phyloP scores from a whole-genome alignment of 2,888 invertebrate species.

The Chymomyza procnemis region DNA sequence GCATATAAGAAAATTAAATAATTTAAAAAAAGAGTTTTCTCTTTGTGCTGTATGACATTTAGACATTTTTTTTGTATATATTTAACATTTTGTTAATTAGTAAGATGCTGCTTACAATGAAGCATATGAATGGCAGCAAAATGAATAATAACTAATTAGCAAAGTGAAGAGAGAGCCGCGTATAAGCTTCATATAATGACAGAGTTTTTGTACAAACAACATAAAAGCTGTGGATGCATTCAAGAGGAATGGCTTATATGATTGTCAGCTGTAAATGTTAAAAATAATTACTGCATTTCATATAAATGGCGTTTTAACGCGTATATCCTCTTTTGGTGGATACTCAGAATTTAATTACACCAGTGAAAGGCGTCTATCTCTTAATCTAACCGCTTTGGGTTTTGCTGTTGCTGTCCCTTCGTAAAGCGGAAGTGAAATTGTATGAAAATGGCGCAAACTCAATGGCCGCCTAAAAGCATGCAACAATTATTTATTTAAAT shows the following conservation, averaged over 20 bases:
- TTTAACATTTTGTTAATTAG: too few relatives aligned
- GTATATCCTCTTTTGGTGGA: background rate
- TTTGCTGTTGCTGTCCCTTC: background rate
- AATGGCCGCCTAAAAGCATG: constrained; percentile 54
- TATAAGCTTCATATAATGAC: background rate
- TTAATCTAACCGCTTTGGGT: background rate
- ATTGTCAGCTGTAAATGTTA: background rate
- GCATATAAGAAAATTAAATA: too few relatives aligned
- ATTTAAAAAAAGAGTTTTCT: too few relatives aligned
- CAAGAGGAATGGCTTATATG: background rate
- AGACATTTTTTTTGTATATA: too few relatives aligned
- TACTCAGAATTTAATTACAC: background rate
- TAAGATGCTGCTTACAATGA: background rate
- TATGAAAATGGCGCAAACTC: background rate
- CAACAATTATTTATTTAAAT: constrained; percentile 50
- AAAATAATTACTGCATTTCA: background rate
- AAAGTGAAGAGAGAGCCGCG: background rate
- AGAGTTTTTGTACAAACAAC: background rate
- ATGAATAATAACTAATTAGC: background rate
- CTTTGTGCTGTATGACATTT: too few relatives aligned
- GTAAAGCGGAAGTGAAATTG: background rate
- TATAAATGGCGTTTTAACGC: background rate
- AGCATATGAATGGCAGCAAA: background rate
- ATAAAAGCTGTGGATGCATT: background rate
- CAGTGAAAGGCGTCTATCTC: background rate